phyloP scores from a whole-genome alignment of 2,113 vertebrate species.

The Tretioscincus oriximinensis region DNA sequence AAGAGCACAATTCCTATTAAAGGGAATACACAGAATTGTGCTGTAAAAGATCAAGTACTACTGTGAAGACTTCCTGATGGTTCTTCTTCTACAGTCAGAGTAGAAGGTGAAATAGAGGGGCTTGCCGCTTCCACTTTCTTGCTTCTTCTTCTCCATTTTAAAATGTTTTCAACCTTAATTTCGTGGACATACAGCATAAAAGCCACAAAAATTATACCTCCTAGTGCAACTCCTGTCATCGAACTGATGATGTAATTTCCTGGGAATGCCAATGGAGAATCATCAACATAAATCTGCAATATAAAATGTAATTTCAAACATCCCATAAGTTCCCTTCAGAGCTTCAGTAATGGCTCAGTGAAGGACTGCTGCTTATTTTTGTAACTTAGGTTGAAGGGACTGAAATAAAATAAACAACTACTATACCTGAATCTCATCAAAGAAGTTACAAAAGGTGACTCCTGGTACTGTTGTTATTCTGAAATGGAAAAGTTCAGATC shows the following conservation, averaged over 20 bases:
- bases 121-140: constrained; percentile 6
- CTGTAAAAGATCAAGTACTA: not conserved
- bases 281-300: constrained; percentile 44
- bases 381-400: not conserved
- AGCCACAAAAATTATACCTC: constrained; percentile 10
- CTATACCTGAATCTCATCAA: constrained; percentile 66
- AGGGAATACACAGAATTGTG: not conserved
- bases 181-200: constrained; percentile 33
- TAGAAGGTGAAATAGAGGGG: not conserved
- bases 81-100: not conserved
- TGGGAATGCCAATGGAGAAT: constrained; percentile 22
- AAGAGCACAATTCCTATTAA: not conserved
- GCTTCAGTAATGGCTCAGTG: not conserved
- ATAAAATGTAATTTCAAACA: constrained; percentile 1
- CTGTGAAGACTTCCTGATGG: not conserved
- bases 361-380: not conserved
- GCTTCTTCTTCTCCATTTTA: not conserved
- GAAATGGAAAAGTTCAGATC: constrained; percentile 67
- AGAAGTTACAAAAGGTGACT: constrained; percentile 56
- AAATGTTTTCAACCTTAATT: not conserved
- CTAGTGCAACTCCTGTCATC: constrained; percentile 12
- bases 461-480: constrained; percentile 54
- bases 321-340: not conserved
- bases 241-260: constrained; percentile 17
- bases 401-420: not conserved